Conservation (phyloP, 2,113 vertebrate species). For the Noturus placidus region DNA sequence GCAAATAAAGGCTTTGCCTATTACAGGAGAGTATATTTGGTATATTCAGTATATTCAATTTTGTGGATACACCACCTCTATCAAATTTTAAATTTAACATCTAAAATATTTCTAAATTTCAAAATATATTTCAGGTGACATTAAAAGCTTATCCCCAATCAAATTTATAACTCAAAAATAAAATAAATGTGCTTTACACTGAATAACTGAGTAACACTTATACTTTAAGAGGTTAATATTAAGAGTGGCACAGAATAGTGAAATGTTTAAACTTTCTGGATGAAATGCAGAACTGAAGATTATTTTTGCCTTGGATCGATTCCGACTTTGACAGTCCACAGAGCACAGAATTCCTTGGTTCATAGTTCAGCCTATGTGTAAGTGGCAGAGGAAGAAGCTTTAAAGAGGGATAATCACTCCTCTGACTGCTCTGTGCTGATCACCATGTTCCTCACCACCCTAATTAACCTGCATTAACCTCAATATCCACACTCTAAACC, state of each 20-base stretch:
- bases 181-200: neutral
- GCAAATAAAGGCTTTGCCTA: neutral
- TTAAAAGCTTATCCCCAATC: neutral
- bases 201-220: neutral
- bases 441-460: constrained; percentile 26
- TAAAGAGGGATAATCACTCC: constrained; percentile 32
- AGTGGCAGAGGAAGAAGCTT: constrained; percentile 41
- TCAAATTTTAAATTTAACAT: neutral
- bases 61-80: neutral
- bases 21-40: neutral
- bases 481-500: constrained; percentile 24
- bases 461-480: constrained; percentile 43
- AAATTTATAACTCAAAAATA: too few species aligned
- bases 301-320: neutral
- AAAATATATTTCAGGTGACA: neutral
- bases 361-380: constrained; percentile 10
- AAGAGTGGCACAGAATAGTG: neutral
- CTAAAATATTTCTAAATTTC: neutral
- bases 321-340: neutral
- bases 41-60: too few species aligned
- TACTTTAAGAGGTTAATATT: neutral
- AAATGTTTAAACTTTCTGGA: neutral
- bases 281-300: neutral
- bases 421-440: constrained; percentile 25
- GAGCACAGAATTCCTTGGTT: constrained; percentile 18